These are phyloP conservation scores for Hypomecis punctinalis DNA, from an alignment of 2,888 invertebrate species.

Conservation along the genomic window DNA sequence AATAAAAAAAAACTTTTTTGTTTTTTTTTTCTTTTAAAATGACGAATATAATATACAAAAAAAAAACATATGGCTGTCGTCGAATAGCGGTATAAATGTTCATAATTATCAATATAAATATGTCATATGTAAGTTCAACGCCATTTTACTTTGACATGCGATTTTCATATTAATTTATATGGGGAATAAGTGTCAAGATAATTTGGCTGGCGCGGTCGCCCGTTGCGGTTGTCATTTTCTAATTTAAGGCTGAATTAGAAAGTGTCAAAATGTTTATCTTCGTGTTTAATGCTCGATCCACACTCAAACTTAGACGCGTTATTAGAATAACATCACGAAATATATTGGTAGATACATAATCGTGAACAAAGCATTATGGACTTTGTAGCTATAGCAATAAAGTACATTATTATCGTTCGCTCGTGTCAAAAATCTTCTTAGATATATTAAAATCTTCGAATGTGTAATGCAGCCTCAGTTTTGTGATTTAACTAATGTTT, in stretches of 20 bases:
- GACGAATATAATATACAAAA: slow-evolving; percentile 57
- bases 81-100: slow-evolving; percentile 61
- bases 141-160: slow-evolving; percentile 46
- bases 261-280: slow-evolving; percentile 65
- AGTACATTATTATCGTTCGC: slow-evolving; percentile 51
- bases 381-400: slow-evolving; percentile 79
- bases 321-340: slow-evolving; percentile 38
- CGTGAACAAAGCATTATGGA: slow-evolving; percentile 79
- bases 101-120: slow-evolving; percentile 49
- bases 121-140: slow-evolving; percentile 43
- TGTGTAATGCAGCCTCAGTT: slow-evolving; percentile 54
- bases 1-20: slow-evolving; percentile 48
- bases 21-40: slow-evolving; percentile 42
- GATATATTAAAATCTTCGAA: slow-evolving; percentile 25
- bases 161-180: slow-evolving; percentile 29
- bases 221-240: slow-evolving; percentile 74
- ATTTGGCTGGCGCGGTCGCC: slow-evolving; percentile 64
- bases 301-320: slow-evolving; percentile 50
- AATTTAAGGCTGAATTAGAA: slow-evolving; percentile 84
- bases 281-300: slow-evolving; percentile 36
- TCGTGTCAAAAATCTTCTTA: slow-evolving; percentile 39
- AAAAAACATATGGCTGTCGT: slow-evolving; percentile 65
- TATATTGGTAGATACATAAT: slow-evolving; percentile 59
- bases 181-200: slow-evolving; percentile 33
- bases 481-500: slow-evolving; percentile 65